Evolutionary conservation across 2,888 invertebrate genomes (phyloP), one percentile per base, ranked within the genome.

Genomic region (Formica aserva): DNA sequence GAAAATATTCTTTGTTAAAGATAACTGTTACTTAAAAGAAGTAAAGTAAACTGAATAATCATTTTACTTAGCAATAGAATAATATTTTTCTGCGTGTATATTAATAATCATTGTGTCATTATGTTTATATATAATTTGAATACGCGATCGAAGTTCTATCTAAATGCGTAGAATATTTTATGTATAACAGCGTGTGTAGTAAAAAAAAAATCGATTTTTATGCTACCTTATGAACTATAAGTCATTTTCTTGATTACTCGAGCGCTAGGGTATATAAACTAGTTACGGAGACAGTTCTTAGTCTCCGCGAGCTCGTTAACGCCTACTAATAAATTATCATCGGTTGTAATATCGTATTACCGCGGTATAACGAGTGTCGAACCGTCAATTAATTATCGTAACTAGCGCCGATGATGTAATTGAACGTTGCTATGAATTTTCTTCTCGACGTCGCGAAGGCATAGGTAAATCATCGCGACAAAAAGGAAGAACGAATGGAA

Each of bases 381-480:
- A 18, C 48, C 35, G 29, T 60, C 32, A 41, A 69, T 69, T 78
- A 57, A 69, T 69, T 60, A 78, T 78, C 57, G 32, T 38, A 26
- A 29, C 15, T 22, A 3, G 29, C 32, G 32, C 52, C 69, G 69
- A 6, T 65, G 41, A 26, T 26, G 55, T 67, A 69, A 69, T 77
- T 77, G 29, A 55, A 55, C 35, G 66, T 55, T 38, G 67, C 67
- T 76, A 63, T 13, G 52, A 69, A 78, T 60, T 67, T 9, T 78
- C 18, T 38, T 69, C 60, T 35, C n/a, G 57, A 15, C 26, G 52
- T 76, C 41, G 26, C 52, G 5, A 38, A 29, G 15, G 18, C 45
- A 26, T 29, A 26, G 60, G 60, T 48, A 71, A 71, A 80, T 71
- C 60, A 13, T 71, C 32, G 45, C 48, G 26, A 80, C 22, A 41